Evolutionary conservation across 2,113 vertebrate species (phyloP), one percentile per base, ranked within the genome.

Genomic region (Eclectus roratus): DNA sequence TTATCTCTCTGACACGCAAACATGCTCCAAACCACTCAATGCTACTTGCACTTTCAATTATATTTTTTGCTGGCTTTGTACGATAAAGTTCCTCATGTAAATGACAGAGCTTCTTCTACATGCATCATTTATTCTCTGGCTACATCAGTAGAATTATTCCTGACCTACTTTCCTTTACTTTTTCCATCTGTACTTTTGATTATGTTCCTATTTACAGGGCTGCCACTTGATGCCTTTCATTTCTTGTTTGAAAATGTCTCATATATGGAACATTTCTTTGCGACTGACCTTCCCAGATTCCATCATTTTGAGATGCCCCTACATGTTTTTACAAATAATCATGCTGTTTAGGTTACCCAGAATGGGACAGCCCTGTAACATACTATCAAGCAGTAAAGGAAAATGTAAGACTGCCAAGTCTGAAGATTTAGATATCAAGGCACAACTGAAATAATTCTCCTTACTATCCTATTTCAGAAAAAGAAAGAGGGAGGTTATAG

Each of bases 101-200:
- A 93, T 80, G 73, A 87, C 74, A 96, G 56, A 85, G 13, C 52
- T 66, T 82, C 70, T 72, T 63, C 31, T 83, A 69, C 23, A 70
- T 0, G 3, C 71, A 93, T 80, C 87, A 70, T n/a, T 94, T 91
- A 43, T 65, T 95, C 74, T 85, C 66, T 69, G 80, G 53, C 63
- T 87, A 33, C 35, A 81, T 88, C 61, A 44, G 53, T 69, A 93
- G 53, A 82, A 89, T 80, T 31, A 88, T 73, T 29, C 27, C 46
- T 89, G 81, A 93, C 85, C 93, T 89, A 91, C 49, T 85, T 95
- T 85, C 23, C 17, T 10, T 29, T 82, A 21, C 63, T 91, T 86
- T 89, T 88, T 79, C 68, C 66, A 93, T 85, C 79, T 95, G 28
- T 29, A 80, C 28, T 91, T 87, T 82, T 96, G 82, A 91, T 85